Evolutionary conservation across 1,140 invertebrate species (phyloP), one percentile per base, ranked within the genome.

Genomic region (Drosophila sechellia): DNA sequence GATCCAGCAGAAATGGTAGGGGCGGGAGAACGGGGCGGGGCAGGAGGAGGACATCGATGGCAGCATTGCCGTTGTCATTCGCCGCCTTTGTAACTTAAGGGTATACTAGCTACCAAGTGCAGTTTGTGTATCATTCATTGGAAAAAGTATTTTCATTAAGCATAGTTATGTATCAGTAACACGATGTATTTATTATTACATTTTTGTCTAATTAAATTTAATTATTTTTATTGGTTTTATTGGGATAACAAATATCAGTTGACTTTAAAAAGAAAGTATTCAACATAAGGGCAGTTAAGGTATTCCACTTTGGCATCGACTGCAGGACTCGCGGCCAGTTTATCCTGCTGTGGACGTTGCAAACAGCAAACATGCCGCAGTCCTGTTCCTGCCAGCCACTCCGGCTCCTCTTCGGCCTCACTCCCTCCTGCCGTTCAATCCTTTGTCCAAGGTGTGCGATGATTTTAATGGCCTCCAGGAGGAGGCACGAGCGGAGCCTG

Each of bases 361-460:
- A 80, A 84, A 83, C 79, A 85, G 81, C 81, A 85, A 85, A 86
- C 83, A 86, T 81, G 83, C 83, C 83, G 57, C 83, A 86, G 75
- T 25, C 59, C 48, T 64, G 50, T 42, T 66, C 39, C 71, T 54
- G 37, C 72, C 56, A 40, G 37, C 43, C 42, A 25, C 61, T 43
- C n/a, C 35, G 11, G 8, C 25, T 34, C 12, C 46, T 15, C 43
- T 39, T 5, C 8, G 27, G n/a, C 15, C 22, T 8, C 59, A 48
- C 3, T 22, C 11, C 37, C 31, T 31, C 3, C 34, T 22, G n/a
- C 8, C 40, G 15, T 8, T 11, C 48, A 69, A 25, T 42, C 66
- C 66, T 70, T 70, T 70, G 64, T 70, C 71, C 71, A 76, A 76
- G 71, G 72, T 76, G 72, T 66, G 63, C 65, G 60, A 76, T 75